Conservation (phyloP, 2,888 invertebrate genomes). For the Campaea margaritaria region DNA sequence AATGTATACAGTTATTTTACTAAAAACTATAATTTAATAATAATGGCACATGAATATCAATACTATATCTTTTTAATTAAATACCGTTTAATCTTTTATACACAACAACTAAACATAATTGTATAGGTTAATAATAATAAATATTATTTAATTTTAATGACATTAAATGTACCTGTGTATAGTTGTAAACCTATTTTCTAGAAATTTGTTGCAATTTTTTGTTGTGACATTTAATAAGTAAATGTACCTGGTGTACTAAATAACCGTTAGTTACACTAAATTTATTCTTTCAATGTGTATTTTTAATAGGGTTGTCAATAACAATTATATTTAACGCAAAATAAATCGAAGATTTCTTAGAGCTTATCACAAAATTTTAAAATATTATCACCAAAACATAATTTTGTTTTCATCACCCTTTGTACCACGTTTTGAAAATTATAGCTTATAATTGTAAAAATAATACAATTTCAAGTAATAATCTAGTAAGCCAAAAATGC, state of each 20-base stretch:
- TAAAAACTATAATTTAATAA: too few species aligned
- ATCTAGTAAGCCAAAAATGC: slow-evolving; percentile 39
- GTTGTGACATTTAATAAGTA: background rate
- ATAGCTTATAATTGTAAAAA: background rate
- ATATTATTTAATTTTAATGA: background rate
- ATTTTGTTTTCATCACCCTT: slow-evolving; percentile 5
- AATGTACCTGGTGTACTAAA: background rate
- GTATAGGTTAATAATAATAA: background rate
- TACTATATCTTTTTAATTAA: slow-evolving; percentile 5
- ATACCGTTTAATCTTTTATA: slow-evolving; percentile 4
- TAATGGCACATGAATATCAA: background rate
- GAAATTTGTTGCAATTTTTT: background rate
- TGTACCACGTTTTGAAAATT: slow-evolving; percentile 17
- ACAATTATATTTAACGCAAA: slow-evolving; percentile 11
- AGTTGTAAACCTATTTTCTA: background rate
- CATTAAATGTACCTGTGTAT: background rate
- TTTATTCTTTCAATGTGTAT: background rate
- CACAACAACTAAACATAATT: background rate
- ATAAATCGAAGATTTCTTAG: slow-evolving; percentile 17
- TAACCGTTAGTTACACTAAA: background rate
- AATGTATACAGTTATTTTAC: too few species aligned
- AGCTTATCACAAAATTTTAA: slow-evolving; percentile 21
- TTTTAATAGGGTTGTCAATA: slow-evolving; percentile 23
- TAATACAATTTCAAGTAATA: slow-evolving; percentile 9
- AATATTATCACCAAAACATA: slow-evolving; percentile 12